Percentiles rank a stretch among this genome's conserved stretches.
Evolutionary conservation across 2,888 invertebrate species (phyloP).

Genomic region (Bursaphelenchus okinawaensis): DNA sequence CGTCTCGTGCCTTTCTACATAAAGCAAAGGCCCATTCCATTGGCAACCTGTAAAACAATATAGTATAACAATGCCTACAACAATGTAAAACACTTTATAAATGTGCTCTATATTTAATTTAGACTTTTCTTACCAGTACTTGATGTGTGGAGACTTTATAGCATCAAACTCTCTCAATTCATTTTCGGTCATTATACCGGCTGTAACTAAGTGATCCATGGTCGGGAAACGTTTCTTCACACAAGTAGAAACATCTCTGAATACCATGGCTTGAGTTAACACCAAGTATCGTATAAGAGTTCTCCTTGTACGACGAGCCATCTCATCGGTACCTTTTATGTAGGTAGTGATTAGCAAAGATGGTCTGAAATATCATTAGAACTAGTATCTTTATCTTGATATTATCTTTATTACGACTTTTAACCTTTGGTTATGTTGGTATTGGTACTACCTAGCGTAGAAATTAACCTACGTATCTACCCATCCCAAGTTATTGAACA

Average conservation of each 20-base stretch:
- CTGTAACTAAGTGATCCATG: slow-evolving; percentile 49
- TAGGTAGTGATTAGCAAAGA: slow-evolving; percentile 42
- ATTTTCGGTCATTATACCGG: slow-evolving; percentile 50
- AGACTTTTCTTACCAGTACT: slow-evolving; percentile 46
- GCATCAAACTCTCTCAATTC: slow-evolving; percentile 49
- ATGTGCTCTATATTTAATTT: background rate
- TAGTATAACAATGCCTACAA: background rate
- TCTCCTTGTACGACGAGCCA: slow-evolving; percentile 39
- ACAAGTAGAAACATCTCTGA: slow-evolving; percentile 44
- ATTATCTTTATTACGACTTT: too few relatives aligned
- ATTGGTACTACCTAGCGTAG: too few relatives aligned
- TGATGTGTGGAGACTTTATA: slow-evolving; percentile 41
- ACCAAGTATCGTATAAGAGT: slow-evolving; percentile 46
- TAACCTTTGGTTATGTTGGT: too few relatives aligned
- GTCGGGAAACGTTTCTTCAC: slow-evolving; percentile 53
- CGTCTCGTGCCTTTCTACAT: slow-evolving; percentile 30
- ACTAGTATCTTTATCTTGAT: slow-evolving; percentile 1
- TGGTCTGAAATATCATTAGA: slow-evolving; percentile 37
- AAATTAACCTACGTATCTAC: slow-evolving; percentile 52
- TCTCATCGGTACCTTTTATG: slow-evolving; percentile 38
- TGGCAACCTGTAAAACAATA: slow-evolving; percentile 15
- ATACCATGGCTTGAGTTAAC: slow-evolving; percentile 28
- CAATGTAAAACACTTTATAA: background rate
- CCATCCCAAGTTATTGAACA: slow-evolving; percentile 55
- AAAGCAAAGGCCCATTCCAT: slow-evolving; percentile 45